Base-by-base conservation (phyloP, 2,888 invertebrate genomes). In the Eupithecia vulgata region DNA sequence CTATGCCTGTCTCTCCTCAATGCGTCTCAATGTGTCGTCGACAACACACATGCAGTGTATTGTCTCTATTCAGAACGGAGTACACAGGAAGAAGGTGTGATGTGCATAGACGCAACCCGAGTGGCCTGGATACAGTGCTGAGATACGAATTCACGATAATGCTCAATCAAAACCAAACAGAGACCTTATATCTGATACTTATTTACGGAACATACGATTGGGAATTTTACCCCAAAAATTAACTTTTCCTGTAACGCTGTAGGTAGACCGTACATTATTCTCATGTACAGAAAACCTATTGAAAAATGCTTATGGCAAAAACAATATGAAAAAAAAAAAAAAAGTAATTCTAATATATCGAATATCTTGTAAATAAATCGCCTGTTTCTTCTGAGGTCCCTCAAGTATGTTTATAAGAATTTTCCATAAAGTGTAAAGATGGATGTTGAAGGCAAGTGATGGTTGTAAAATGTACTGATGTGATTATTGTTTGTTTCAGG, bases 401-500 rank as follows among this genome's bases (percentile, higher is more conserved):
- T 21, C 21, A 10, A 4, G 8, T 40, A 13, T 21, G 4, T n/a
- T n/a, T 57, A 25, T 21, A 10, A 21, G 21, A 52, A 52, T 21
- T n/a, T 52, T 21, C 21, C 52, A 10, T 21, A 21, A 21, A 21
- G 30, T 30, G 30, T 30, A 30, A 30, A 30, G 30, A 30, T 30
- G 30, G 30, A 30, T 4, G 30, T 30, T 4, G 30, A 4, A 30
- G 30, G 30, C 30, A 30, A 30, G 30, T 45, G 12, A 21, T 45
- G 45, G 6, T 45, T 57, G 12, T 57, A 12, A 57, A 59, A 61
- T 61, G 34, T 61, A 61, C 45, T 59, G 10, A 66, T 48, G 45
- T 62, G 12, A 25, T 59, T 52, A 30, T 65, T 75, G 57, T 78
- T 66, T 80, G 71, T 85, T 85, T 64, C 81, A 85, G 85, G 85